These are phyloP conservation scores for Patella pellucida DNA, from an alignment of 2,888 invertebrate species.

Conservation along the genomic window DNA sequence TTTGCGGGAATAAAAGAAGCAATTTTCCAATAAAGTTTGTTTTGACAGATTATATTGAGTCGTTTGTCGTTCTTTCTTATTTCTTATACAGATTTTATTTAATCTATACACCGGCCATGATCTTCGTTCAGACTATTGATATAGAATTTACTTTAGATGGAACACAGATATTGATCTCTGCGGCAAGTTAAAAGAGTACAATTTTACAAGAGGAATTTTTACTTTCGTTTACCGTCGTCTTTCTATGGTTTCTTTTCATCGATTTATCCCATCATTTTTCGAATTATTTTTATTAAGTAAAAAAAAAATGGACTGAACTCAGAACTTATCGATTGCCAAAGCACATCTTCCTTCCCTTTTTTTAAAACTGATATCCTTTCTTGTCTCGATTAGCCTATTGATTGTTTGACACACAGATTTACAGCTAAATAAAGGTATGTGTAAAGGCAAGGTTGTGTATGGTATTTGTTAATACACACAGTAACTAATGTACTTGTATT, in stretches of 20 bases:
- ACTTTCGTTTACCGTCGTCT: conserved; percentile 6
- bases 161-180: too few relatives aligned
- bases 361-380: background rate
- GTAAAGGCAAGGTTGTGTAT: conserved; percentile 24
- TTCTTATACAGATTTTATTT: too few relatives aligned
- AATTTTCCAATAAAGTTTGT: too few relatives aligned
- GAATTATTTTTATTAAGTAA: conserved; percentile 25
- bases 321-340: conserved; percentile 15
- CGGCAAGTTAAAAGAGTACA: too few relatives aligned
- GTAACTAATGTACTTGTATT: conserved; percentile 23
- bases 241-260: conserved; percentile 20
- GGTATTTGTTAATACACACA: conserved; percentile 26
- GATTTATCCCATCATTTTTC: conserved; percentile 18
- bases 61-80: too few relatives aligned
- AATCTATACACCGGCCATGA: too few relatives aligned
- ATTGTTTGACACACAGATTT: conserved; percentile 19
- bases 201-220: too few relatives aligned
- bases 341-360: conserved; percentile 20
- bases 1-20: too few relatives aligned
- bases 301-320: background rate
- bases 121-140: too few relatives aligned
- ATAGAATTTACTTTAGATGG: too few relatives aligned
- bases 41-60: too few relatives aligned
- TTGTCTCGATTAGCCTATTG: conserved; percentile 22
- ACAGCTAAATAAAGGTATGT: conserved; percentile 18